A percentile compares a stretch with the other conserved stretches of the same genome.
Conservation (phyloP, 2,797 vertebrate genomes). For the Champsocephalus gunnari region DNA sequence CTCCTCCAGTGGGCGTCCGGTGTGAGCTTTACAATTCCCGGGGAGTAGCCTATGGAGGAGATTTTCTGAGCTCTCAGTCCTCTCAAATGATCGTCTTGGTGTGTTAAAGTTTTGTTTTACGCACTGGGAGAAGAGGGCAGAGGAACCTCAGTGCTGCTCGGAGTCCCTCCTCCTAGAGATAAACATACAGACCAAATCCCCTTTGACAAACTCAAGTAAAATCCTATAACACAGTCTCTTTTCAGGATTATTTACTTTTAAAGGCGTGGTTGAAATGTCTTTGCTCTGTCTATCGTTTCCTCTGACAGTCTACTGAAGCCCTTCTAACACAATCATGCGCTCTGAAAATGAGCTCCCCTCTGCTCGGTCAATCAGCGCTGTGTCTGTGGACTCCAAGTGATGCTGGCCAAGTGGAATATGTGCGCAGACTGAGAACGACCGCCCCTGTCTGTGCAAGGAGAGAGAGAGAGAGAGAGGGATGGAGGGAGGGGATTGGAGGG, state of each 20-base stretch:
- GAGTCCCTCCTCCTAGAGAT: constrained; percentile 27
- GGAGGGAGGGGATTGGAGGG: neutral
- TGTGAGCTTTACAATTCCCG: constrained; percentile 33
- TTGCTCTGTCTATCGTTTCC: constrained; percentile 19
- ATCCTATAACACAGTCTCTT: constrained; percentile 20
- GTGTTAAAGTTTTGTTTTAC: constrained; percentile 75
- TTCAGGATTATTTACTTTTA: constrained; percentile 43
- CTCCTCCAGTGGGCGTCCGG: constrained; percentile 46
- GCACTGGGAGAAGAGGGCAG: constrained; percentile 36
- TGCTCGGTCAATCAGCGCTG: constrained; percentile 74
- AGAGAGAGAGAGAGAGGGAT: constrained; percentile 39
- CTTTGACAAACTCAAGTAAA: constrained; percentile 34
- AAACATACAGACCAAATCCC: constrained; percentile 28
- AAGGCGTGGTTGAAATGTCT: constrained; percentile 44
- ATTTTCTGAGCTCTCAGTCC: constrained; percentile 38
- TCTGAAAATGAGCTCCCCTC: constrained; percentile 63
- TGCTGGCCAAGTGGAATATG: constrained; percentile 80
- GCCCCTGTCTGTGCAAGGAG: constrained; percentile 71
- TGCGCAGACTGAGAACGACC: constrained; percentile 86
- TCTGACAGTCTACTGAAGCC: constrained; percentile 56
- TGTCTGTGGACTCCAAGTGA: constrained; percentile 78
- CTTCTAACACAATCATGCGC: constrained; percentile 63
- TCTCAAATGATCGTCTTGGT: constrained; percentile 38
- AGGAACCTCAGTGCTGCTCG: constrained; percentile 42
- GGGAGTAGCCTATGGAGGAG: constrained; percentile 1